A percentile compares a stretch with the other conserved stretches of the same genome.
Conservation (phyloP, 2,888 invertebrate genomes). For the Hyalella azteca region DNA sequence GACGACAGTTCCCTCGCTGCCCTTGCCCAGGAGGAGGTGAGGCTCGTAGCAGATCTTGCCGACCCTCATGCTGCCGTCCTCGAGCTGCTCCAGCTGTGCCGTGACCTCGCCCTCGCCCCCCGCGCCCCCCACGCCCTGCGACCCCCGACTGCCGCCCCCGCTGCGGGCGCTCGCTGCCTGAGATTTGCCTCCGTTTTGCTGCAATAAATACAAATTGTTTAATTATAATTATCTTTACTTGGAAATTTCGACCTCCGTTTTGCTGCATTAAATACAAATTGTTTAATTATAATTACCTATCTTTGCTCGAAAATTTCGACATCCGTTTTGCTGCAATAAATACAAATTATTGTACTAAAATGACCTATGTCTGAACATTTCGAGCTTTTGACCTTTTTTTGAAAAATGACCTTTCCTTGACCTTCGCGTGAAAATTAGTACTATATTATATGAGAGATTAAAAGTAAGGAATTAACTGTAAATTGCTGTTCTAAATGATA, state of each 20-base stretch:
- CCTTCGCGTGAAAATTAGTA: too few species aligned
- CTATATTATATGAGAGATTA: too few species aligned
- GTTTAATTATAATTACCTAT: too few species aligned
- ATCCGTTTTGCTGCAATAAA: not conserved
- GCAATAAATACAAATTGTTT: not conserved
- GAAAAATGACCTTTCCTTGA: too few species aligned
- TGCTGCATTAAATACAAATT: not conserved
- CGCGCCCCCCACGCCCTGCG: not conserved
- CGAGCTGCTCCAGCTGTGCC: constrained; percentile 70
- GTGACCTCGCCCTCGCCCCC: constrained; percentile 63
- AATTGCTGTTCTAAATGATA: too few species aligned
- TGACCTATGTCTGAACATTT: too few species aligned
- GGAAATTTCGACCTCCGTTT: too few species aligned
- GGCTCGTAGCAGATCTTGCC: constrained; percentile 91
- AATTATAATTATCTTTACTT: too few species aligned
- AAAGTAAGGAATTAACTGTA: too few species aligned
- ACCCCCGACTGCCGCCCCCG: constrained; percentile 11
- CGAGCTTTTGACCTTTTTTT: too few species aligned
- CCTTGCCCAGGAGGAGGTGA: constrained; percentile 86
- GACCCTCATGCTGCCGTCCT: constrained; percentile 73
- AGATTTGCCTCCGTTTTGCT: not conserved
- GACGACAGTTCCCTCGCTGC: constrained; percentile 98
- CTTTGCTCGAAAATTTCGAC: too few species aligned
- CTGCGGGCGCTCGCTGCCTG: not conserved
- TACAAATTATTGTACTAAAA: not conserved